Evolutionary conservation across 2,113 vertebrate species (phyloP).

Genomic region (Osmerus mordax): DNA sequence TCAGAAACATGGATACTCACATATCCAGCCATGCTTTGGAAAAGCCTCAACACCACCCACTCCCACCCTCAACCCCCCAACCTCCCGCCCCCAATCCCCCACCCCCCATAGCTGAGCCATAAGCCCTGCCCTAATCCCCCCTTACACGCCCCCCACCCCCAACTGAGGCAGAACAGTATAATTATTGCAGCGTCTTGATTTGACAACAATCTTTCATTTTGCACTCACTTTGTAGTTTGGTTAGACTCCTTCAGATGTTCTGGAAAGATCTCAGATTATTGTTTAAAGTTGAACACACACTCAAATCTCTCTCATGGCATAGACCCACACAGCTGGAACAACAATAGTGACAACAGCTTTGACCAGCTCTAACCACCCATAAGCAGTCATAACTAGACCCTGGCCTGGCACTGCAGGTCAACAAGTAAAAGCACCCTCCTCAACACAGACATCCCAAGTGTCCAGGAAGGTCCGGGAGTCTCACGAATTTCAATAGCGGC

Average conservation of each 20-base stretch:
- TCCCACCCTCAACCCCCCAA: too few relatives aligned
- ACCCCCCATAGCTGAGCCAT: slow-evolving; percentile 18
- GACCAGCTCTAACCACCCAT: not conserved
- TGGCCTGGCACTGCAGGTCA: too few relatives aligned
- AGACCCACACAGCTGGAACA: not conserved
- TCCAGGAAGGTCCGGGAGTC: too few relatives aligned
- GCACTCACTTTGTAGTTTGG: slow-evolving; percentile 22
- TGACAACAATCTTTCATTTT: slow-evolving; percentile 13
- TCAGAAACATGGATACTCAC: slow-evolving; percentile 31
- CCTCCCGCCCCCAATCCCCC: slow-evolving; percentile 37
- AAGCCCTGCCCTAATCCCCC: not conserved
- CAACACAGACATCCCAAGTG: too few relatives aligned
- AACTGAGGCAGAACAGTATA: slow-evolving; percentile 1
- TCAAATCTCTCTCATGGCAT: not conserved
- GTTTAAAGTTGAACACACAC: not conserved
- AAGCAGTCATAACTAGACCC: too few relatives aligned
- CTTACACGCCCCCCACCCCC: not conserved
- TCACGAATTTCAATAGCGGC: too few relatives aligned
- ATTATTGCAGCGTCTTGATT: slow-evolving; percentile 46
- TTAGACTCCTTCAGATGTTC: slow-evolving; percentile 36
- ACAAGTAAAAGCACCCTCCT: too few relatives aligned
- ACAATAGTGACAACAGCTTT: not conserved
- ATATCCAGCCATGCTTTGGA: slow-evolving; percentile 62
- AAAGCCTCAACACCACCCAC: slow-evolving; percentile 20
- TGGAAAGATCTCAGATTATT: slow-evolving; percentile 9